Conservation (phyloP, 2,888 invertebrate genomes). For the Encarsia formosa region DNA sequence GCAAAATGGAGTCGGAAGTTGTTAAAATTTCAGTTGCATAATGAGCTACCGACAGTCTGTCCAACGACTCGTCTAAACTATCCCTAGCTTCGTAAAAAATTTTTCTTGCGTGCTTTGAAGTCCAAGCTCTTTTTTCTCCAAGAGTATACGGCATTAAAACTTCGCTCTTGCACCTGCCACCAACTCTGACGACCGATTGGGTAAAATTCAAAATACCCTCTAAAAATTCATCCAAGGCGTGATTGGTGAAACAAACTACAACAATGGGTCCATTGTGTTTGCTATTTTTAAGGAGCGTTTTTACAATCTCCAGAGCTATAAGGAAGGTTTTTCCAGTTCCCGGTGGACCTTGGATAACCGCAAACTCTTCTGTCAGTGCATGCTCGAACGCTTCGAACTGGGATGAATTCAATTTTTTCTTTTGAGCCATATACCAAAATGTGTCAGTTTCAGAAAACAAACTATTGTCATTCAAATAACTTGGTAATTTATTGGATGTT, state of each 20-base stretch:
- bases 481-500: neutral
- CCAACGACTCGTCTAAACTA: neutral
- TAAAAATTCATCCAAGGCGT: constrained; percentile 13
- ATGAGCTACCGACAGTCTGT: neutral
- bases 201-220: constrained; percentile 4
- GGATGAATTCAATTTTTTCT: neutral
- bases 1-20: neutral
- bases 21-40: neutral
- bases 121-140: neutral
- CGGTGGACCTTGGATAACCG: too few species aligned
- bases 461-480: too few species aligned
- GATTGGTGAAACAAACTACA: constrained; percentile 11
- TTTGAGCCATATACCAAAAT: neutral
- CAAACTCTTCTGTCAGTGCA: constrained; percentile 1
- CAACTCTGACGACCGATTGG: constrained; percentile 4
- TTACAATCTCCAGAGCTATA: constrained; percentile 5
- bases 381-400: neutral
- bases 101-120: neutral
- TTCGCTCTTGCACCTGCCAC: constrained; percentile 11
- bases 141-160: constrained; percentile 2
- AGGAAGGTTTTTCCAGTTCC: too few species aligned
- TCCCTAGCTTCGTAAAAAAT: neutral
- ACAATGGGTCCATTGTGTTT: constrained; percentile 12
- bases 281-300: neutral
- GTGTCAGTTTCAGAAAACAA: too few species aligned